These are phyloP conservation scores for Ruditapes philippinarum DNA, from an alignment of 1,140 invertebrate species.

Conservation along the genomic window DNA sequence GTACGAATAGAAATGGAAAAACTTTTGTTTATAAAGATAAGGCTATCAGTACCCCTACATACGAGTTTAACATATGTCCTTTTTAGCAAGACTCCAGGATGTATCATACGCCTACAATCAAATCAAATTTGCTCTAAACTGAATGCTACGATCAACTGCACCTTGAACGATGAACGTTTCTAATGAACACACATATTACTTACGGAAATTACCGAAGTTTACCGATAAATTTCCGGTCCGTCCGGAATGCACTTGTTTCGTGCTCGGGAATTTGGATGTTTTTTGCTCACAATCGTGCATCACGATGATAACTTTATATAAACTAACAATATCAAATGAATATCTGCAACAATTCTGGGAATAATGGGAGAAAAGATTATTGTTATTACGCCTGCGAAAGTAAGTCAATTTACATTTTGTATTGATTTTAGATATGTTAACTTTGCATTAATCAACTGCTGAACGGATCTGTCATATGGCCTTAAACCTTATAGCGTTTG, in stretches of 20 bases:
- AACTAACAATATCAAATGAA: background rate
- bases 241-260: background rate
- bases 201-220: background rate
- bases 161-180: too few species aligned
- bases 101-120: too few species aligned
- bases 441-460: too few species aligned
- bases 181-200: too few species aligned
- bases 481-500: background rate
- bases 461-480: too few species aligned
- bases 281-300: background rate
- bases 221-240: background rate
- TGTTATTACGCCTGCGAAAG: conserved; percentile 9
- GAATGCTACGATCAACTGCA: too few species aligned
- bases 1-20: background rate
- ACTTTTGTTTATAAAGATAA: too few species aligned
- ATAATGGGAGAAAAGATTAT: background rate
- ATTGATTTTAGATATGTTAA: background rate
- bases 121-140: too few species aligned
- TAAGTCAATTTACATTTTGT: background rate
- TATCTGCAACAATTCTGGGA: background rate
- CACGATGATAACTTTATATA: background rate
- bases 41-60: too few species aligned
- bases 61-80: too few species aligned
- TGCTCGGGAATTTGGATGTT: background rate
- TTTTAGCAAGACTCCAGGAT: too few species aligned